Evolutionary conservation across 2,888 invertebrate genomes (phyloP).

Genomic region (Panzeria rudis): DNA sequence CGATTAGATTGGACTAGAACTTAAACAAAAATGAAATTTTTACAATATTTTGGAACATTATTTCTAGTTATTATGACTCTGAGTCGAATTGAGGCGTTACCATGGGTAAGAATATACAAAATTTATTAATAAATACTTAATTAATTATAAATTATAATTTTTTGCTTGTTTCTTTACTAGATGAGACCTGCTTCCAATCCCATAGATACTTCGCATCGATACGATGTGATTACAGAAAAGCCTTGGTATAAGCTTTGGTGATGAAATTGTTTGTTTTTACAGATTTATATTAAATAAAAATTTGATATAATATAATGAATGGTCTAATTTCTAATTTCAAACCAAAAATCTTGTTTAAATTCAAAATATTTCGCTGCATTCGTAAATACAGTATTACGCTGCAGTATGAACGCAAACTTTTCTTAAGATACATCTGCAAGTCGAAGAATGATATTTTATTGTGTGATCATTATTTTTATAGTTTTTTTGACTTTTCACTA

Average conservation of each 20-base stretch:
- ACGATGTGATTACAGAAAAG: neutral
- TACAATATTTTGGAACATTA: neutral
- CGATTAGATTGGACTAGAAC: neutral
- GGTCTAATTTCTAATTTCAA: no score
- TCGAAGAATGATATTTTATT: no score
- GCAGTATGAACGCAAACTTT: no score
- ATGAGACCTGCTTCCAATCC: neutral
- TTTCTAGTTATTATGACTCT: neutral
- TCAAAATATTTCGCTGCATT: no score
- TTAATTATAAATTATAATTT: no score
- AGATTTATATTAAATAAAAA: neutral
- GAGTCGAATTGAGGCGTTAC: neutral
- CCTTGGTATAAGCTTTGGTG: neutral
- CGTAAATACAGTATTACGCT: no score
- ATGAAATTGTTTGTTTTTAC: neutral
- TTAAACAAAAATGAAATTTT: neutral
- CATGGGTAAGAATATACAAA: neutral
- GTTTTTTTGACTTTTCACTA: no score
- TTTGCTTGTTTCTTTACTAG: neutral
- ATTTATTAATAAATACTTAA: no score
- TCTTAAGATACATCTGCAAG: no score
- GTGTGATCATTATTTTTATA: no score
- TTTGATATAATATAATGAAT: no score
- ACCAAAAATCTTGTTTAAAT: no score
- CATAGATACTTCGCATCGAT: neutral